Conservation (phyloP, 2,113 vertebrate genomes). For the Pheucticus melanocephalus region DNA sequence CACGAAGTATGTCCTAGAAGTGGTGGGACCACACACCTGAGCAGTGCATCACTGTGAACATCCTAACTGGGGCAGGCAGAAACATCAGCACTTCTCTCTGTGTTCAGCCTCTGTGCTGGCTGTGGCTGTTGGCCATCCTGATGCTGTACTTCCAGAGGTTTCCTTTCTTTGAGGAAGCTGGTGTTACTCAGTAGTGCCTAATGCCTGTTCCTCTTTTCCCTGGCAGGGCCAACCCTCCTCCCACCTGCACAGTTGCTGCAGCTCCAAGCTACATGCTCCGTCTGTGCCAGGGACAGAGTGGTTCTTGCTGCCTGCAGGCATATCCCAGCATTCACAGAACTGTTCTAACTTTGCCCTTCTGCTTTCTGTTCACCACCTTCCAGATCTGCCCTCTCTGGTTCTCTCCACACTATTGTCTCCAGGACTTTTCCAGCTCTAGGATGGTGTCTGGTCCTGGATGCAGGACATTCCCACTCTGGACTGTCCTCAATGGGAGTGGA, state of each 20-base stretch:
- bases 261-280: neutral
- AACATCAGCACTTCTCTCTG: neutral
- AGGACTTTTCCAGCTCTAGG: neutral
- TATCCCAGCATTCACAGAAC: neutral
- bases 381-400: neutral
- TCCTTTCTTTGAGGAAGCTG: neutral
- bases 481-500: neutral
- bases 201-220: neutral
- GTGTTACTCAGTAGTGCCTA: accelerated
- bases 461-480: neutral
- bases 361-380: conserved; percentile 22
- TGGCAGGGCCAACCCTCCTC: neutral
- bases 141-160: neutral
- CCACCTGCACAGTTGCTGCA: accelerated
- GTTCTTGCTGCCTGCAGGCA: conserved; percentile 9
- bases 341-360: conserved; percentile 33
- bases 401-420: neutral
- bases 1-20: neutral
- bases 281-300: neutral
- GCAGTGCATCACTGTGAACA: neutral
- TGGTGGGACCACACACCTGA: neutral
- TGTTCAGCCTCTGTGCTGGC: neutral
- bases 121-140: neutral
- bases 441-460: neutral
- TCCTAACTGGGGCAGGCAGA: neutral